Base-by-base conservation (phyloP, 2,888 invertebrate genomes). In the Amitus sp. region DNA sequence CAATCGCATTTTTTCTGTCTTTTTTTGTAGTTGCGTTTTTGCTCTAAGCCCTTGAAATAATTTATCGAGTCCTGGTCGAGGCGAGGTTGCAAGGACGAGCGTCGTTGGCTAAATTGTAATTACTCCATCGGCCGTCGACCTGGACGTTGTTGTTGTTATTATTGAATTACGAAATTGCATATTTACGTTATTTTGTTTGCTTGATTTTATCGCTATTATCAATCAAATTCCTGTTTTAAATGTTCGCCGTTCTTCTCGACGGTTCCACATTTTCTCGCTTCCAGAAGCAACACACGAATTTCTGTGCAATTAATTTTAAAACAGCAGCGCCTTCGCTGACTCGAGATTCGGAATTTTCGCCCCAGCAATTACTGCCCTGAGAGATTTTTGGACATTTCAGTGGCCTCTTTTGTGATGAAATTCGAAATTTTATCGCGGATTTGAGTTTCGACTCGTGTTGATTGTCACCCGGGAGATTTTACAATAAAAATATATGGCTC, bases 31-130 rank as follows among this genome's bases (percentile, higher is more conserved):
- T n/a, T n/a, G n/a, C n/a, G n/a, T n/a, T n/a, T n/a, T n/a, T n/a
- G n/a, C n/a, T n/a, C n/a, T n/a, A n/a, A n/a, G n/a, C n/a, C n/a
- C n/a, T n/a, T n/a, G 13, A 15, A 19, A 46, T 53, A 37, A 13
- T 47, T 46, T 53, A 45, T 53, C 17, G 40, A 34, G 4, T 34
- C 34, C 17, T 13, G 39, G 3, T 15, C 15, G 39, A 39, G 13
- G 13, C 13, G 34, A 39, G 4, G 9, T 19, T 10, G 17, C 19
- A 2, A 12, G 7, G 19, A 33, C 20, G 45, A 39, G 33, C 10
- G 17, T 12, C 13, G n/a, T 42, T 19, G 27, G 19, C 10, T 5
- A 40, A 40, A 40, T 18, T 19, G 19, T 19, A 40, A 4, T 30
- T 2, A 40, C 19, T 40, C 7, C 39, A 7, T 7, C 15, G 12